Evolutionary conservation across 1,140 invertebrate genomes (phyloP).

Genomic region (Magallana gigas): DNA sequence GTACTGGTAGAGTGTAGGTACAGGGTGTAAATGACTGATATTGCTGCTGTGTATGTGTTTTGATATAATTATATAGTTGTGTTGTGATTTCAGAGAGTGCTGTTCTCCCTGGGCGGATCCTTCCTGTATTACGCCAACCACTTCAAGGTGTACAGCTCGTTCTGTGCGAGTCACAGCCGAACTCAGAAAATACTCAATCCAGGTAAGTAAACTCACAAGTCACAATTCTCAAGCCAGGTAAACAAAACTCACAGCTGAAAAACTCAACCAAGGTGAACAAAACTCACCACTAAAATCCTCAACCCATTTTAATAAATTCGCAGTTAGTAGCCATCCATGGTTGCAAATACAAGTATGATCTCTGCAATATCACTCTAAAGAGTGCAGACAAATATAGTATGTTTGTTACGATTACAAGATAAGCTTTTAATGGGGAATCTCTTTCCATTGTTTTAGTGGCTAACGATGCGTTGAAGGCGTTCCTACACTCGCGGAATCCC

Average conservation of each 20-base stretch:
- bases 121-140: constrained; percentile 99
- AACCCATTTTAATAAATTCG: constrained; percentile 91
- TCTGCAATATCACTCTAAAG: no score
- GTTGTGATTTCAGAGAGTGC: constrained; percentile 89
- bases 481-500: constrained; percentile 94
- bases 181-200: constrained; percentile 99
- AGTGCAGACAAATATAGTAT: no score
- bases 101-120: constrained; percentile 97
- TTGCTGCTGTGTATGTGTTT: no score
- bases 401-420: no score
- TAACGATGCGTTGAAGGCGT: constrained; percentile 97
- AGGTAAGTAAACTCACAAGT: constrained; percentile 84
- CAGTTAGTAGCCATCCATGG: no score
- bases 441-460: constrained; percentile 86
- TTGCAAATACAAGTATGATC: no score
- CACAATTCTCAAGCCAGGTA: no score
- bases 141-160: constrained; percentile 99
- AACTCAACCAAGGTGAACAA: constrained; percentile 96
- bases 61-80: background rate
- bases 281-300: no score
- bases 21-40: no score
- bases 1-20: no score
- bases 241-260: constrained; percentile 73
- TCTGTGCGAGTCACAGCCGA: constrained; percentile 99
- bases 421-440: no score